Evolutionary conservation across 2,113 vertebrate species (phyloP), one percentile per base, ranked within the genome.

Genomic region (Carassius carassius): DNA sequence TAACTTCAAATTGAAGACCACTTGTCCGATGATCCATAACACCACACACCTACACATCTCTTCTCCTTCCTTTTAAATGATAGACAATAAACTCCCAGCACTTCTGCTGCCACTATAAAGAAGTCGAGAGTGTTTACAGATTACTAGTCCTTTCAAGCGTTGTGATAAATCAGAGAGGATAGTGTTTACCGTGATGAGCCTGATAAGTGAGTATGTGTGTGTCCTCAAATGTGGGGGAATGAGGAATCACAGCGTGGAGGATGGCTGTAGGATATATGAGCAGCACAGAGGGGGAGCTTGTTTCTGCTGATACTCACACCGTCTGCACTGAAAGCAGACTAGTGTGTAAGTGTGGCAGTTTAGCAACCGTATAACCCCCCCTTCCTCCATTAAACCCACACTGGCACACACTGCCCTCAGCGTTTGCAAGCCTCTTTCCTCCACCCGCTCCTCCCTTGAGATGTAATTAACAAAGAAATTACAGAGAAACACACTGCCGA

Each of bases 391-490:
- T 78, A 62, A 78, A 78, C 76, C 84, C 78, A 87, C 86, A 83
- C 73, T 69, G 47, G 44, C 23, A 81, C 81, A 80, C 80, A 83
- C 63, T 79, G 77, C 88, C 86, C 70, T 56, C 69, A 51, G 87
- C 78, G 11, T 76, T 62, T 67, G 29, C 76, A 6, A 41, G 16
- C 19, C n/a, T 32, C 91, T 91, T 88, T 90, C 86, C 80, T 88
- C 86, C 89, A 84, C 87, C 85, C 90, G 75, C 90, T 84, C 75
- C 49, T 94, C 93, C 92, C 92, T 72, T 87, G 92, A 94, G 93
- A 94, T 87, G 92, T 92, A 95, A 95, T 94, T 94, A 95, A 94
- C 93, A 93, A 94, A 94, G 92, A 94, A 93, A 94, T 93, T 89
- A 94, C 91, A 92, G 93, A 83, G 82, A 89, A 94, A 93, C 92